A percentile compares a stretch with the other conserved stretches of the same genome.
phyloP scores from a whole-genome alignment of 2,888 invertebrate genomes.

The Cactoblastis cactorum region DNA sequence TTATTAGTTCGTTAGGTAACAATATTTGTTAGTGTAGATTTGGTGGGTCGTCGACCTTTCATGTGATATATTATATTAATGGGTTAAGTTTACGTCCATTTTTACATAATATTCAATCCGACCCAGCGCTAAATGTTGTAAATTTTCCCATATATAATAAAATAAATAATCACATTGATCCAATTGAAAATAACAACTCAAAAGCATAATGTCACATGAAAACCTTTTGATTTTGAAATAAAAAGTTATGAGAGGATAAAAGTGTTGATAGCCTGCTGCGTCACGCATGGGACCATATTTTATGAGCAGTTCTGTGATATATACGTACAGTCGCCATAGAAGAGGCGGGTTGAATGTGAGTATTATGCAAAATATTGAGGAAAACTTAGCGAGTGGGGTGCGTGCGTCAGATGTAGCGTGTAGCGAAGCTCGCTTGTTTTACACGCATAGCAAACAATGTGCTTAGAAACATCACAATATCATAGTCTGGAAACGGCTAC shows the following conservation, averaged over 20 bases:
- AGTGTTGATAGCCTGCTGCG: constrained; percentile 3
- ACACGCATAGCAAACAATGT: constrained; percentile 52
- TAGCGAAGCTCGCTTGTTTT: constrained; percentile 29
- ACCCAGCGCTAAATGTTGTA: no score
- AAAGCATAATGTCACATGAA: no score
- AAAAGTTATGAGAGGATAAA: constrained; percentile 6
- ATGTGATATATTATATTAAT: no score
- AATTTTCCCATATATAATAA: no score
- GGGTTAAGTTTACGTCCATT: no score
- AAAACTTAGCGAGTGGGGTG: constrained; percentile 12
- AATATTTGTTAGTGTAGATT: neutral
- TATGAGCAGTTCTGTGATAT: constrained; percentile 8
- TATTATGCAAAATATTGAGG: constrained; percentile 20
- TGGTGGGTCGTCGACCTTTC: no score
- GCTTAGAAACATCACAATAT: constrained; percentile 64
- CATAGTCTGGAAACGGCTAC: constrained; percentile 50
- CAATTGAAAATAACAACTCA: neutral
- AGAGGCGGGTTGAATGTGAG: constrained; percentile 15
- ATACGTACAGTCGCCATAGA: neutral
- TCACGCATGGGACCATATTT: constrained; percentile 9
- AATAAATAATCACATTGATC: no score
- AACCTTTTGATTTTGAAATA: constrained; percentile 5
- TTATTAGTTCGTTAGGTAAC: constrained; percentile 1
- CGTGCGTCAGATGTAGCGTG: constrained; percentile 24
- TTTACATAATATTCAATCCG: no score